These are phyloP conservation scores for Philypnodon macrostomus DNA, from an alignment of 2,797 vertebrate genomes.

Conservation along the genomic window DNA sequence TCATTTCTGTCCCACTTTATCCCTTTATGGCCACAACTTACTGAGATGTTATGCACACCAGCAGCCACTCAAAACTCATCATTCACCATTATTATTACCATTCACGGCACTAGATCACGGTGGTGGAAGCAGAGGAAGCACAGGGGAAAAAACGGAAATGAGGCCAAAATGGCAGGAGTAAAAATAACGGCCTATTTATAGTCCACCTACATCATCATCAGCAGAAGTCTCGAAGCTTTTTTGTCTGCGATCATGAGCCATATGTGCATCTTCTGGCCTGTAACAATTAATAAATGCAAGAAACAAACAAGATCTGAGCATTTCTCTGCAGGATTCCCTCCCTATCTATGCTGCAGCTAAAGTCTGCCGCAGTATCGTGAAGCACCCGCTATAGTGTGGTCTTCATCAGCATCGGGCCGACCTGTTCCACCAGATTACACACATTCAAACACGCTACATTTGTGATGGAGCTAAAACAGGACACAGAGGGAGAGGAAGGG, in stretches of 20 bases:
- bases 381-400: slow-evolving; percentile 60
- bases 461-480: slow-evolving; percentile 63
- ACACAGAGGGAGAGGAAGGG: too few species aligned
- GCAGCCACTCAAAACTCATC: slow-evolving; percentile 49
- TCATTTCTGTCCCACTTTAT: slow-evolving; percentile 68
- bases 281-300: slow-evolving; percentile 45
- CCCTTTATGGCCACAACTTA: slow-evolving; percentile 53
- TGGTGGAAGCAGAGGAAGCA: slow-evolving; percentile 61
- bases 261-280: slow-evolving; percentile 32
- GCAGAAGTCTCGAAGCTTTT: slow-evolving; percentile 70
- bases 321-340: slow-evolving; percentile 63
- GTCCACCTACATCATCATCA: slow-evolving; percentile 76
- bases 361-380: slow-evolving; percentile 44
- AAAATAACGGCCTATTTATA: slow-evolving; percentile 84
- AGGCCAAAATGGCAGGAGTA: slow-evolving; percentile 82
- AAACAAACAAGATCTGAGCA: slow-evolving; percentile 34
- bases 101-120: slow-evolving; percentile 54
- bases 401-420: slow-evolving; percentile 56
- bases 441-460: slow-evolving; percentile 72
- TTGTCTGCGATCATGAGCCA: slow-evolving; percentile 55
- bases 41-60: slow-evolving; percentile 37
- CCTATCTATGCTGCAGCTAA: slow-evolving; percentile 36
- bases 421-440: slow-evolving; percentile 59
- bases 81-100: slow-evolving; percentile 55
- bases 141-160: slow-evolving; percentile 72